A percentile compares a stretch with the other conserved stretches of the same genome.
These are phyloP conservation scores for Brotula barbata DNA, from an alignment of 2,797 vertebrate genomes.

Conservation along the genomic window DNA sequence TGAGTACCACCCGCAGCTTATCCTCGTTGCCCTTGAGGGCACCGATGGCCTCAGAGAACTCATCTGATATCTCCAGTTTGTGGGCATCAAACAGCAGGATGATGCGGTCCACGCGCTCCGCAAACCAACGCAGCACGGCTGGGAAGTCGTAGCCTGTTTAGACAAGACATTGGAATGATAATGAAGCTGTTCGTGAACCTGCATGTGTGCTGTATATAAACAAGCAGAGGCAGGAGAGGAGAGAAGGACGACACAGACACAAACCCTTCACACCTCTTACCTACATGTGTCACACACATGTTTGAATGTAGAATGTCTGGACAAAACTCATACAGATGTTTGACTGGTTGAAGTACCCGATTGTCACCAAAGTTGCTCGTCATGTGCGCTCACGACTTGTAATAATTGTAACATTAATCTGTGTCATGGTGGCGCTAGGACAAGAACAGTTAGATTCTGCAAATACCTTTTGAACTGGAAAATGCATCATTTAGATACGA, in stretches of 20 bases:
- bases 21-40: conserved; percentile 92
- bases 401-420: too few species aligned
- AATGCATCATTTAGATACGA: too few species aligned
- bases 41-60: conserved; percentile 91
- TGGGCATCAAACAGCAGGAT: conserved; percentile 94
- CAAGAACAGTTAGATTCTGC: too few species aligned
- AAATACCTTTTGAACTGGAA: too few species aligned
- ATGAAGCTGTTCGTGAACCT: neutral
- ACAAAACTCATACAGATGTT: too few species aligned
- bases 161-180: neutral
- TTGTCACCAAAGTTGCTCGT: too few species aligned
- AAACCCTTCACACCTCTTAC: conserved; percentile 39
- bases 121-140: conserved; percentile 92
- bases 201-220: neutral
- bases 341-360: too few species aligned
- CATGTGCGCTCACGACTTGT: too few species aligned
- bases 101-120: conserved; percentile 92
- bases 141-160: conserved; percentile 91
- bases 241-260: conserved; percentile 57
- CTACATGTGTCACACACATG: conserved; percentile 6
- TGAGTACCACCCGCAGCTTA: conserved; percentile 94
- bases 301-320: too few species aligned
- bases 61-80: conserved; percentile 95
- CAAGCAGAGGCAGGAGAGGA: conserved; percentile 42
- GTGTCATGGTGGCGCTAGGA: too few species aligned